Conservation (phyloP, 2,113 vertebrate species). For the Poicephalus meyeri region DNA sequence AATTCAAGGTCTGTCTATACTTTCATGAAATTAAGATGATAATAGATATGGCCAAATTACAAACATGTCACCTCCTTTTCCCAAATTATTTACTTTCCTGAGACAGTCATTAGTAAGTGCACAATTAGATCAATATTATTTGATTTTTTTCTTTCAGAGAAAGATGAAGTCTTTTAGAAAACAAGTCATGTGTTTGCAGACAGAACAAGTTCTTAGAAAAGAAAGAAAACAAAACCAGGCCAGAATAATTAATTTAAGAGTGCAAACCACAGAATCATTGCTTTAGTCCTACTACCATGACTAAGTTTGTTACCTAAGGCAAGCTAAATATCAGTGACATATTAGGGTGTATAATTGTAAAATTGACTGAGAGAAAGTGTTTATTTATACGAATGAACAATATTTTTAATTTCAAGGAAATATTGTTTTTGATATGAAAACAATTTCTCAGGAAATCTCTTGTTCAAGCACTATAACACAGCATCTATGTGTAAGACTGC, state of each 20-base stretch:
- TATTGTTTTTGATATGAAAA: neutral
- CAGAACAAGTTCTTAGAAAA: neutral
- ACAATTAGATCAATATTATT: constrained; percentile 31
- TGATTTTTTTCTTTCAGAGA: constrained; percentile 14
- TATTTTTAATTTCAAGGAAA: neutral
- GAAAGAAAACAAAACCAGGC: neutral
- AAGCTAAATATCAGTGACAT: neutral
- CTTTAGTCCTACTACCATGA: neutral
- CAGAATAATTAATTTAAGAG: neutral
- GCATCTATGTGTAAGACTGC: rapidly evolving
- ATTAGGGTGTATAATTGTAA: neutral
- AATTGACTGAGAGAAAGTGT: neutral
- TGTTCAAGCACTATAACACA: neutral
- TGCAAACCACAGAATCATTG: neutral
- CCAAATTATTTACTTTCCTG: neutral
- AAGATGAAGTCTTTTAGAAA: neutral
- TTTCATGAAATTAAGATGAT: constrained; percentile 12
- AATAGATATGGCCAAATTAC: neutral
- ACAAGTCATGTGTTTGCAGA: neutral
- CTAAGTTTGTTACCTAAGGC: neutral
- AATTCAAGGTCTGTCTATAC: neutral
- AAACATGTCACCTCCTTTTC: neutral
- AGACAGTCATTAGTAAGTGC: neutral
- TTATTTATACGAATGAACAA: neutral
- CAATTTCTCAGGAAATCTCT: neutral